phyloP scores from a whole-genome alignment of 2,888 invertebrate genomes.

The Agonopterix alstromeriana region DNA sequence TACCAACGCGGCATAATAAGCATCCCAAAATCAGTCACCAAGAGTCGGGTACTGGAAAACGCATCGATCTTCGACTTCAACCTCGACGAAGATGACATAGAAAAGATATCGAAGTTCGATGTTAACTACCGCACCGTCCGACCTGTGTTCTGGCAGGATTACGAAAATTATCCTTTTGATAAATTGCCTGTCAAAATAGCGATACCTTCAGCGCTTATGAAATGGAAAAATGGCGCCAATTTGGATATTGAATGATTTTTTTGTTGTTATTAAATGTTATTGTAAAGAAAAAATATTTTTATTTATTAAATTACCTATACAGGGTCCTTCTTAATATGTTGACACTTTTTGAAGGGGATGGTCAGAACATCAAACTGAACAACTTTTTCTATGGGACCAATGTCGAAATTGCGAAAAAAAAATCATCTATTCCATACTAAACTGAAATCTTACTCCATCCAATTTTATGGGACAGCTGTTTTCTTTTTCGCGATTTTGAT shows the following conservation, averaged over 20 bases:
- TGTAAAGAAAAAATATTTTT: too few species aligned
- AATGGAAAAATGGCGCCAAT: constrained; percentile 40
- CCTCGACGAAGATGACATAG: constrained; percentile 34
- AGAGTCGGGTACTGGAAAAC: constrained; percentile 42
- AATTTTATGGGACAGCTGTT: too few species aligned
- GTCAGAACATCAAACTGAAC: too few species aligned
- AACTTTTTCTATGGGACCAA: too few species aligned
- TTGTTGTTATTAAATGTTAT: neutral
- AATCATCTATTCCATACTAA: too few species aligned
- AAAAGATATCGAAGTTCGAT: constrained; percentile 39
- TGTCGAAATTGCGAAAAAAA: too few species aligned
- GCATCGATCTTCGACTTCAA: constrained; percentile 54
- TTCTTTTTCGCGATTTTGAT: too few species aligned
- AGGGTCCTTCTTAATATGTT: too few species aligned
- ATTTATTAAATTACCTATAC: too few species aligned
- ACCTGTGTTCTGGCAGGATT: constrained; percentile 39
- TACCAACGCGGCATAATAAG: constrained; percentile 44
- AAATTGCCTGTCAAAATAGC: constrained; percentile 21
- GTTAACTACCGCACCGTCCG: constrained; percentile 37
- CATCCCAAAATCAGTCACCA: constrained; percentile 51
- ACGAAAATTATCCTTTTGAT: constrained; percentile 40
- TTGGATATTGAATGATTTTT: constrained; percentile 20
- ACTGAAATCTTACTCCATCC: too few species aligned
- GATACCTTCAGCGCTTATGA: constrained; percentile 22
- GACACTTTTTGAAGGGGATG: too few species aligned